Evolutionary conservation across 2,797 vertebrate species (phyloP).

Genomic region (Megaceryle alcyon): DNA sequence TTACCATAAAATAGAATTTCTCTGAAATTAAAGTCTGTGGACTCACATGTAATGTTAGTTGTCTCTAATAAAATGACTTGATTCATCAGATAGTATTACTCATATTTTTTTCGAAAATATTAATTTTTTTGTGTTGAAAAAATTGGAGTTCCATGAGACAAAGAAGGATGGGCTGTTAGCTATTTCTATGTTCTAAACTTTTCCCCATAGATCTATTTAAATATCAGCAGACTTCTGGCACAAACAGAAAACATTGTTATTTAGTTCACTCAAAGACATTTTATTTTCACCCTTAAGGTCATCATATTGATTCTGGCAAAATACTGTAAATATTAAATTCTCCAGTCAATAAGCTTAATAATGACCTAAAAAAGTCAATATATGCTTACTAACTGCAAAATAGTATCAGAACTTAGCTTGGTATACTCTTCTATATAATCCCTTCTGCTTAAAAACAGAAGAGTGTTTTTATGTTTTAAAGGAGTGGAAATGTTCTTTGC

Average conservation of each 20-base stretch:
- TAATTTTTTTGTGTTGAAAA: background rate
- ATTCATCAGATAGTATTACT: background rate
- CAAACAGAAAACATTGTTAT: constrained; percentile 16
- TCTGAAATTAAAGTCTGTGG: background rate
- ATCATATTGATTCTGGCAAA: constrained; percentile 62
- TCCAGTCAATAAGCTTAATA: constrained; percentile 64
- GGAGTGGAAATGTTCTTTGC: background rate
- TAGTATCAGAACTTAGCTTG: background rate
- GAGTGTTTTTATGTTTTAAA: background rate
- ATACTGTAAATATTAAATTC: constrained; percentile 65
- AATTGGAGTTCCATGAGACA: background rate
- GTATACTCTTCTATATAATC: background rate
- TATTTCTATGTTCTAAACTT: background rate
- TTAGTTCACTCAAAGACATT: constrained; percentile 37
- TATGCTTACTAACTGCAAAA: constrained; percentile 42
- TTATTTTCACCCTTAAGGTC: constrained; percentile 47
- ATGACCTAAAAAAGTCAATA: constrained; percentile 48
- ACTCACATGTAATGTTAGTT: background rate
- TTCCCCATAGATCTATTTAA: background rate
- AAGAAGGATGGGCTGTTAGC: background rate
- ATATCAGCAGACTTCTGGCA: background rate
- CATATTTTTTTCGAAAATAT: background rate
- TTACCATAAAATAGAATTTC: background rate
- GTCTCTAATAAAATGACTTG: background rate
- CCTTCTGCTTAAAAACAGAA: background rate